Percentiles rank a stretch among this genome's conserved stretches.
Conservation (phyloP, 2,888 invertebrate species). For the Lacanobia wlatinum region DNA sequence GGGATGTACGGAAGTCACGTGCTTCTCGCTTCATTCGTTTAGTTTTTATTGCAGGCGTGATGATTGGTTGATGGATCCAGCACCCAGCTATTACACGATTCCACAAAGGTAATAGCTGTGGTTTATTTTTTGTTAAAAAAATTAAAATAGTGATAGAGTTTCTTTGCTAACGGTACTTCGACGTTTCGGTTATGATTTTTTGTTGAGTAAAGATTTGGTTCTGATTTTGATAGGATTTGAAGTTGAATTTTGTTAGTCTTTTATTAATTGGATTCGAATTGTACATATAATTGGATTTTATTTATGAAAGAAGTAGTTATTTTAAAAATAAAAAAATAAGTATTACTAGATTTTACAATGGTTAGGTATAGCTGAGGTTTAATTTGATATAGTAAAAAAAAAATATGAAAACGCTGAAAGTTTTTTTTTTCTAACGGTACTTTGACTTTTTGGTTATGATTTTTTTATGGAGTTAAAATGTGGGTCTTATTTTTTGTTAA, state of each 20-base stretch:
- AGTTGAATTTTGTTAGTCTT: neutral
- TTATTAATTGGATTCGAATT: no score
- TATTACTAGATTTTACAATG: conserved; percentile 33
- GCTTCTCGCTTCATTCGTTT: conserved; percentile 58
- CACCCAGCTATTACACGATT: conserved; percentile 33
- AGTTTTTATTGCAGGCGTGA: conserved; percentile 53
- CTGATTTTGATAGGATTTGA: neutral
- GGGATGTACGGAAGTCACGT: conserved; percentile 74
- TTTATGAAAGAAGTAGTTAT: neutral
- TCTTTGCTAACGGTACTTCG: conserved; percentile 31
- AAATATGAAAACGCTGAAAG: no score
- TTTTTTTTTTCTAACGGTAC: conserved; percentile 25
- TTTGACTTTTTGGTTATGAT: neutral
- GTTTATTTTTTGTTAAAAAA: conserved; percentile 24
- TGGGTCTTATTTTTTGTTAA: no score
- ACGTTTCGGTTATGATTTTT: neutral
- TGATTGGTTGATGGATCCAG: conserved; percentile 51
- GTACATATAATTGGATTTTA: no score
- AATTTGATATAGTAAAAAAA: no score
- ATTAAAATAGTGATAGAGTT: conserved; percentile 3
- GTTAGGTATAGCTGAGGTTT: conserved; percentile 24
- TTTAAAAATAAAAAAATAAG: no score
- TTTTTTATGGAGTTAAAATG: neutral
- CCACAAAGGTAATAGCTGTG: conserved; percentile 37
- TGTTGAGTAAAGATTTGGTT: neutral